Evolutionary conservation across 2,113 vertebrate genomes (phyloP), one percentile per base, ranked within the genome.

Genomic region (Notothenia coriiceps): DNA sequence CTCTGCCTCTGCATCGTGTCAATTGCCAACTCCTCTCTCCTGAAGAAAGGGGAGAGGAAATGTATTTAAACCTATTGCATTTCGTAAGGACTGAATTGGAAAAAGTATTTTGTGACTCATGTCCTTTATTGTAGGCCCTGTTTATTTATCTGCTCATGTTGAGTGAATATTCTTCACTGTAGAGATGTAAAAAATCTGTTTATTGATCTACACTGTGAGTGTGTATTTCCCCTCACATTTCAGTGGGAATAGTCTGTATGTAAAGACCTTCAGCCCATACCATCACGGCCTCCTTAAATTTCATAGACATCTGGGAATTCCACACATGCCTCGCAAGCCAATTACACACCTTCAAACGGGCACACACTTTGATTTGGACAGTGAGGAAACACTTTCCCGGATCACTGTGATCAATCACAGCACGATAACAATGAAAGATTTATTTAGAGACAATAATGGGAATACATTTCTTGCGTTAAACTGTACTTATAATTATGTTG

Each of bases 251-350:
- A 49, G 74, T 62, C 60, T 76, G 46, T 55, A n/a, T 17, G 29
- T 46, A 17, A 64, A 70, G 70, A 77, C 49, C 60, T 61, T 43
- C 73, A 64, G 62, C 44, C 85, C 35, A 12, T 82, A 90, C 96
- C 96, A 96, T 94, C 92, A 90, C 95, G 96, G 96, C 96, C 96
- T 96, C 94, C 94, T 96, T 95, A 90, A 93, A 94, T 95, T 97
- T 97, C 97, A 97, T 96, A 95, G 97, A 96, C 97, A 97, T 97
- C 97, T 98, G 97, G 96, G 96, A 97, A 98, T 98, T 96, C 96
- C 96, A 96, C 95, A 95, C 96, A 94, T 96, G 96, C 96, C 95
- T 96, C 93, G 93, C 94, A 96, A 95, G 95, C 95, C 96, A 96
- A 97, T 97, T 97, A 96, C 96, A 96, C 97, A 98, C 97, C 97